Conservation (phyloP, 2,888 invertebrate species). For the Thymelicus lineola region DNA sequence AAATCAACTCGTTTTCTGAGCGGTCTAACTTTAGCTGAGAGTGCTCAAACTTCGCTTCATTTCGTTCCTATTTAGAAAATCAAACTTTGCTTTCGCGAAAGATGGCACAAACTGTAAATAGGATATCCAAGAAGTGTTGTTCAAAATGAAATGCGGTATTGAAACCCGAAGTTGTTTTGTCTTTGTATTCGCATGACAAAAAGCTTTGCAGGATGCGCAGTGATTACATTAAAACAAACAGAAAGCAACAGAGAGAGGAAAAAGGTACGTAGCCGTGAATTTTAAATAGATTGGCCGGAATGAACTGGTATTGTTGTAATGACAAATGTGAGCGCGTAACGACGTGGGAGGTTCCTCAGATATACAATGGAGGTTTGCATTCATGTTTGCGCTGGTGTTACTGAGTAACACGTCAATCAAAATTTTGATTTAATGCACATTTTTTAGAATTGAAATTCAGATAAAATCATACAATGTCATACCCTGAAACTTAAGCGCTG, state of each 20-base stretch:
- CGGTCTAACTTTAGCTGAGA: conserved; percentile 23
- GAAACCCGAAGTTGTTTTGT: conserved; percentile 14
- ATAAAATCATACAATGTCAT: too few relatives aligned
- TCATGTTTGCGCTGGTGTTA: conserved; percentile 4
- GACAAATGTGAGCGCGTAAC: conserved; percentile 47
- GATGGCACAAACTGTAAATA: conserved; percentile 13
- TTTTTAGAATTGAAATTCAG: too few relatives aligned
- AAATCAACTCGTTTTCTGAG: conserved; percentile 30
- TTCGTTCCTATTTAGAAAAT: conserved; percentile 17
- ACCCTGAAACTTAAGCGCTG: too few relatives aligned
- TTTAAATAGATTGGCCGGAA: conserved; percentile 44
- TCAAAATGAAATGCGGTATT: conserved; percentile 10
- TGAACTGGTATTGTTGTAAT: conserved; percentile 45
- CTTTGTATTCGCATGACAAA: conserved; percentile 16
- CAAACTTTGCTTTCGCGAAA: conserved; percentile 16
- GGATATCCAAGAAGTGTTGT: conserved; percentile 6
- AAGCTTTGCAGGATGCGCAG: conserved; percentile 10
- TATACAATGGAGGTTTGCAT: conserved; percentile 7
- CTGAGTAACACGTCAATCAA: not conserved
- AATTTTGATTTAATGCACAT: not conserved
- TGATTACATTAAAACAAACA: conserved; percentile 15
- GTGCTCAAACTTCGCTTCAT: conserved; percentile 26
- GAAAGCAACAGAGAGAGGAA: not conserved
- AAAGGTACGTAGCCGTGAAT: conserved; percentile 31
- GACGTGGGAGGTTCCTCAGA: conserved; percentile 41